These are phyloP conservation scores for Resseliella maxima DNA, from an alignment of 2,888 invertebrate species.

Conservation along the genomic window DNA sequence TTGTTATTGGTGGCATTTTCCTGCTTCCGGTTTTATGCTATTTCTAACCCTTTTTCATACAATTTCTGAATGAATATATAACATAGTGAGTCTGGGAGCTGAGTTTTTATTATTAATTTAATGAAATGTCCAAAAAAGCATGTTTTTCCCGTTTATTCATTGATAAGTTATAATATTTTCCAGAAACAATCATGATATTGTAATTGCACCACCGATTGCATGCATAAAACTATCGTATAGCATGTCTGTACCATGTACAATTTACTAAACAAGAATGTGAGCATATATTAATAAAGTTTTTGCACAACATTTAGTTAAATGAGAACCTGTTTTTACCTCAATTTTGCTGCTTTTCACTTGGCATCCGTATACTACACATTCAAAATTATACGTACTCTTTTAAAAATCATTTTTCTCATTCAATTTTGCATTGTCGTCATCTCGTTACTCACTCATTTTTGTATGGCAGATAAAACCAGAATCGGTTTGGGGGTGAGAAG, in stretches of 20 bases:
- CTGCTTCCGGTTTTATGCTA: neutral
- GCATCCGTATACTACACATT: neutral
- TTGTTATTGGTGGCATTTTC: neutral
- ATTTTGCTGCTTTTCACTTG: neutral
- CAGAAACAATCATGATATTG: slow-evolving; percentile 46
- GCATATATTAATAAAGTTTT: slow-evolving; percentile 39
- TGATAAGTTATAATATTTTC: slow-evolving; percentile 15
- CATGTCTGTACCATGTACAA: neutral
- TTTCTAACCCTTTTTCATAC: neutral
- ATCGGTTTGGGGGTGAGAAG: no score
- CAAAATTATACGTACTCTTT: neutral
- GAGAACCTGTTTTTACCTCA: neutral
- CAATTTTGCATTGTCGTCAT: neutral
- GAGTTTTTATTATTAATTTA: neutral
- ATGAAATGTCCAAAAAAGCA: slow-evolving; percentile 11
- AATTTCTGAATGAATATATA: no score
- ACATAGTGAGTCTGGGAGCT: neutral
- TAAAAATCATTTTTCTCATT: no score
- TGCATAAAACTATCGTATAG: neutral
- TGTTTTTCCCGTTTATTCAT: neutral
- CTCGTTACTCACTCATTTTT: neutral
- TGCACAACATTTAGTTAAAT: slow-evolving; percentile 18
- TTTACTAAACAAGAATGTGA: neutral
- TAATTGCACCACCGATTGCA: neutral
- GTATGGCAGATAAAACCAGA: no score